A percentile compares a stretch with the other conserved stretches of the same genome.
Conservation (phyloP, 2,113 vertebrate genomes). For the Lepus timidus region DNA sequence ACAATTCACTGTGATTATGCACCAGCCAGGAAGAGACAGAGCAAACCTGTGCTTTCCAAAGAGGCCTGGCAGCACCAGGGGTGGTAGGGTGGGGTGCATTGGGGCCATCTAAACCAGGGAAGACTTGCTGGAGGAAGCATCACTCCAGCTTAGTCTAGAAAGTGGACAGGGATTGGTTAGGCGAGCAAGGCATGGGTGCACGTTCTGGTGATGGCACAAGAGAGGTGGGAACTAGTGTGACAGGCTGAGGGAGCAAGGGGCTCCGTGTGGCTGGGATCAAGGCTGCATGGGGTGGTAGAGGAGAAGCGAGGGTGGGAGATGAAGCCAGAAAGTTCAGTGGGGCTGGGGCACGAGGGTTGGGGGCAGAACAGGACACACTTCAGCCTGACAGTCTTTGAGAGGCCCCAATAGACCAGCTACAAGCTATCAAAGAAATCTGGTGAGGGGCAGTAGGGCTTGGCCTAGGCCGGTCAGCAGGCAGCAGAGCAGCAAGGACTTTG, state of each 20-base stretch:
- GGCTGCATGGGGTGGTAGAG: neutral
- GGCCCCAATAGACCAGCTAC: neutral
- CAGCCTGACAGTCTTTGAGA: neutral
- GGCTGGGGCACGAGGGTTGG: neutral
- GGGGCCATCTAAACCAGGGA: neutral
- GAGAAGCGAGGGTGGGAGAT: neutral
- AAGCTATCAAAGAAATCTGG: neutral
- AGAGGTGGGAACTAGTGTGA: neutral
- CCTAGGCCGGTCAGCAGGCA: neutral
- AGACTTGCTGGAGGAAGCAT: neutral
- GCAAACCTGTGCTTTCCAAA: neutral
- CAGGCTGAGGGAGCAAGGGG: neutral
- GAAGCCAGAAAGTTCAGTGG: neutral
- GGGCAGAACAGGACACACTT: neutral
- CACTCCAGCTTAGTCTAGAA: neutral
- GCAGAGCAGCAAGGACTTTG: neutral
- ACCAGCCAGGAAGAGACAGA: neutral
- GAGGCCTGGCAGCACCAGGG: neutral
- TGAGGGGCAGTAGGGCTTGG: neutral
- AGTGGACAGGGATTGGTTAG: neutral
- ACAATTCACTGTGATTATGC: neutral
- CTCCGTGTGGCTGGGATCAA: neutral
- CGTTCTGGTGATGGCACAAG: neutral
- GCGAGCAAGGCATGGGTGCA: neutral
- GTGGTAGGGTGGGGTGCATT: neutral